A percentile compares a stretch with the other conserved stretches of the same genome.
These are phyloP conservation scores for Fragum whitleyi DNA, from an alignment of 2,888 invertebrate genomes.

Conservation along the genomic window DNA sequence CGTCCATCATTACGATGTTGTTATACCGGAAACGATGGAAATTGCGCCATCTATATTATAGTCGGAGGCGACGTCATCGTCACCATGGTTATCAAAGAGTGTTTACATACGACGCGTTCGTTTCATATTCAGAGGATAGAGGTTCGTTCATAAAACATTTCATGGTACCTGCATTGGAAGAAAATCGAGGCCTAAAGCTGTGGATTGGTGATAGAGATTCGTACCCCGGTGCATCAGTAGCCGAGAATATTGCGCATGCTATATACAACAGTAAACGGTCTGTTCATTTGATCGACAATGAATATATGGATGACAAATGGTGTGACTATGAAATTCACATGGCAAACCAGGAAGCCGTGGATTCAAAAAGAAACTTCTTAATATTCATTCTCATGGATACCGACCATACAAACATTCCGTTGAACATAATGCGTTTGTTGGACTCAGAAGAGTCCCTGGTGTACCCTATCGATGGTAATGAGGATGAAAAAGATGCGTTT, in stretches of 20 bases:
- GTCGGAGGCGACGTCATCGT: slow-evolving; percentile 32
- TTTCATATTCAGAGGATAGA: slow-evolving; percentile 52
- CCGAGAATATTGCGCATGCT: slow-evolving; percentile 61
- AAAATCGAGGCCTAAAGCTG: slow-evolving; percentile 26
- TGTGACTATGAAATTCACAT: slow-evolving; percentile 65
- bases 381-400: slow-evolving; percentile 54
- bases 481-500: slow-evolving; percentile 41
- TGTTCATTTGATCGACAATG: slow-evolving; percentile 49
- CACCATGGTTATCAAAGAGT: slow-evolving; percentile 53
- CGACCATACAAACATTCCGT: slow-evolving; percentile 33
- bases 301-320: slow-evolving; percentile 54
- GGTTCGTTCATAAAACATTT: slow-evolving; percentile 50
- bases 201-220: slow-evolving; percentile 61
- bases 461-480: slow-evolving; percentile 32
- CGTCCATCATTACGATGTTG: slow-evolving; percentile 5
- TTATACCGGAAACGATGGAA: slow-evolving; percentile 59
- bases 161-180: slow-evolving; percentile 55
- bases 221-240: slow-evolving; percentile 49
- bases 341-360: slow-evolving; percentile 51
- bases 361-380: slow-evolving; percentile 45
- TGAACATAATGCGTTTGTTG: slow-evolving; percentile 38
- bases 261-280: slow-evolving; percentile 57
- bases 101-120: slow-evolving; percentile 60
- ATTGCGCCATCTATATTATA: slow-evolving; percentile 57
- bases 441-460: slow-evolving; percentile 32